These are phyloP conservation scores for Sarcoramphus papa DNA, from an alignment of 2,797 vertebrate species.

Conservation along the genomic window DNA sequence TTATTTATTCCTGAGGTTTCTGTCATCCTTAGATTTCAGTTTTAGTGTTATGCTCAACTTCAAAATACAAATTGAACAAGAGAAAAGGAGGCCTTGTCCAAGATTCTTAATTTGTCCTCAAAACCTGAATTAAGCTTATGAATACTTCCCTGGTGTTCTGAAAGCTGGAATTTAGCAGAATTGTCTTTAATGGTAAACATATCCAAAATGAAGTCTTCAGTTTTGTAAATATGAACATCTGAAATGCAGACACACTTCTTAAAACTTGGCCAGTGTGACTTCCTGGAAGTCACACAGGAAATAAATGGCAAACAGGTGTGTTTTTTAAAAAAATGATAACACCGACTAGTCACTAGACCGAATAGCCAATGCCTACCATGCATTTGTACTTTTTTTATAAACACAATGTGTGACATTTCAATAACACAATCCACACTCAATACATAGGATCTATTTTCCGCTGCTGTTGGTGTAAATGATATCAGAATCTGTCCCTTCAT, in stretches of 20 bases:
- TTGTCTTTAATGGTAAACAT: neutral
- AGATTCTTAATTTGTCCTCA: neutral
- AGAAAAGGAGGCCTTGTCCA: neutral
- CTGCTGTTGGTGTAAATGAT: conserved; percentile 1
- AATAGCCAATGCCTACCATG: neutral
- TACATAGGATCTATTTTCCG: neutral
- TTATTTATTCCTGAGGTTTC: neutral
- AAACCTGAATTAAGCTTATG: neutral
- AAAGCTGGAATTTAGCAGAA: neutral
- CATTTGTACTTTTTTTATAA: neutral
- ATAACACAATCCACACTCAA: neutral
- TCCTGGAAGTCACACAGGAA: neutral
- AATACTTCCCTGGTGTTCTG: neutral
- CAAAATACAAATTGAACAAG: neutral
- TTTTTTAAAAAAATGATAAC: neutral
- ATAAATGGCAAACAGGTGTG: neutral
- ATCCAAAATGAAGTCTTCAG: neutral
- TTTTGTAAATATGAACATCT: neutral
- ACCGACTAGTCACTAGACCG: neutral
- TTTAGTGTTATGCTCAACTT: neutral
- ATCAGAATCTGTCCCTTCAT: conserved; percentile 28
- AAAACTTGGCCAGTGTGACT: neutral
- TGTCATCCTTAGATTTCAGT: neutral
- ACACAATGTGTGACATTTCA: neutral
- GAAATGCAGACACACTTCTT: neutral